Percentiles rank a stretch among this genome's conserved stretches.
Evolutionary conservation across 2,797 vertebrate species (phyloP).

Genomic region (Sebastes ruberrimus): DNA sequence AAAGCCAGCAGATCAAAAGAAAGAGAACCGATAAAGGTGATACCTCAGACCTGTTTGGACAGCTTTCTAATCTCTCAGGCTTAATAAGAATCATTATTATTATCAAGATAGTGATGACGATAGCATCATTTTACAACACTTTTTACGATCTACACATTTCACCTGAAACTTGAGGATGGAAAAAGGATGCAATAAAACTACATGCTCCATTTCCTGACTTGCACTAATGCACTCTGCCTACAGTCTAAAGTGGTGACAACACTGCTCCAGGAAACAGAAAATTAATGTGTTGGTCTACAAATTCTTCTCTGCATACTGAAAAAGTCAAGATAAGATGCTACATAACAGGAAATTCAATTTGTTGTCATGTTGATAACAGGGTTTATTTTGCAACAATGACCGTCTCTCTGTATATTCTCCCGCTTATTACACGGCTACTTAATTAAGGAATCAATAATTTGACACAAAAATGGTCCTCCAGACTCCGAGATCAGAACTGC

Average conservation of each 20-base stretch:
- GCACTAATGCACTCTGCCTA: too few species aligned
- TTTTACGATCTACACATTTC: not conserved
- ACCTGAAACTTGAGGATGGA: not conserved
- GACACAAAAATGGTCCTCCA: too few species aligned
- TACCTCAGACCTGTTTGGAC: not conserved
- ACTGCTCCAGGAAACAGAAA: not conserved
- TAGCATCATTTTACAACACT: not conserved
- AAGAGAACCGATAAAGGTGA: not conserved
- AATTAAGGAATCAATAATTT: too few species aligned
- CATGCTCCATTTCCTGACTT: not conserved
- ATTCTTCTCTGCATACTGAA: not conserved
- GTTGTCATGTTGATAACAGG: not conserved
- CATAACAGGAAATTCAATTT: not conserved
- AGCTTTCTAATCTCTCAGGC: not conserved
- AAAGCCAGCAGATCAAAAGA: not conserved
- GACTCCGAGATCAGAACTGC: too few species aligned
- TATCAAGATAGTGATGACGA: not conserved
- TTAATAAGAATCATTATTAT: not conserved
- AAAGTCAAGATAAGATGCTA: not conserved
- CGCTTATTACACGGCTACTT: too few species aligned
- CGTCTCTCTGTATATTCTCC: accelerated
- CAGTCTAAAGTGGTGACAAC: not conserved
- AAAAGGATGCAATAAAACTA: not conserved
- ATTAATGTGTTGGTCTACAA: not conserved
- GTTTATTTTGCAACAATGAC: too few species aligned